A percentile compares a stretch with the other conserved stretches of the same genome.
phyloP scores from a whole-genome alignment of 2,113 vertebrate species.

The Pseudolaguvia tuberculata region DNA sequence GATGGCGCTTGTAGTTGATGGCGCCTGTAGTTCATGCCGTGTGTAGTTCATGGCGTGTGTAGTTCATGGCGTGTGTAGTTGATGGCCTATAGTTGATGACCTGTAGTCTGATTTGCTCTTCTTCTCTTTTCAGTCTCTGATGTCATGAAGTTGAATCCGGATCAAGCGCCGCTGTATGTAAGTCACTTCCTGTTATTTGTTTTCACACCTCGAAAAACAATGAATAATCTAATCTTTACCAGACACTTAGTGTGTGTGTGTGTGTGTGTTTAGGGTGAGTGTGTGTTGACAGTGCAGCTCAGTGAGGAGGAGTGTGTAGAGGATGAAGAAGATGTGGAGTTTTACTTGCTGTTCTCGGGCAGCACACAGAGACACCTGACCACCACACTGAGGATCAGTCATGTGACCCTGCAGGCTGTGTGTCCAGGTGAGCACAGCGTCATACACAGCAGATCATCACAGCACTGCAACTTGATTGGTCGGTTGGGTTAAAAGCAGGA shows the following conservation, averaged over 20 bases:
- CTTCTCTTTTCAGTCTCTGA: conserved; percentile 32
- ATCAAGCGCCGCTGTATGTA: conserved; percentile 50
- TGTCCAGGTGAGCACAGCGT: conserved; percentile 76
- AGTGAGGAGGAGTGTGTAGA: conserved; percentile 70
- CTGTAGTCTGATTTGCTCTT: neutral
- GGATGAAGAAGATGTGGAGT: conserved; percentile 76
- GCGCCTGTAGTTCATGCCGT: no score
- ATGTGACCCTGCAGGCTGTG: conserved; percentile 77
- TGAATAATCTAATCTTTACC: neutral
- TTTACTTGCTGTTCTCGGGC: conserved; percentile 85
- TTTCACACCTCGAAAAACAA: neutral
- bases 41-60: no score
- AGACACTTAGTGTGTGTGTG: conserved; percentile 27
- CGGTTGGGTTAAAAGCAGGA: neutral
- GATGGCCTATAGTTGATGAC: no score
- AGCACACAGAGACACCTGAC: conserved; percentile 80
- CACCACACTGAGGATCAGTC: conserved; percentile 75
- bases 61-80: no score
- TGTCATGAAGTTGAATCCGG: conserved; percentile 51
- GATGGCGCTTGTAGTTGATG: no score
- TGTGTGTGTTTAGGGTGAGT: conserved; percentile 73
- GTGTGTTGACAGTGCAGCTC: conserved; percentile 80
- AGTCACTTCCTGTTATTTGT: conserved; percentile 19
- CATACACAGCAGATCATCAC: neutral
- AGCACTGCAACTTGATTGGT: neutral